Evolutionary conservation across 2,888 invertebrate genomes (phyloP).

Genomic region (Clistopyga incitator): DNA sequence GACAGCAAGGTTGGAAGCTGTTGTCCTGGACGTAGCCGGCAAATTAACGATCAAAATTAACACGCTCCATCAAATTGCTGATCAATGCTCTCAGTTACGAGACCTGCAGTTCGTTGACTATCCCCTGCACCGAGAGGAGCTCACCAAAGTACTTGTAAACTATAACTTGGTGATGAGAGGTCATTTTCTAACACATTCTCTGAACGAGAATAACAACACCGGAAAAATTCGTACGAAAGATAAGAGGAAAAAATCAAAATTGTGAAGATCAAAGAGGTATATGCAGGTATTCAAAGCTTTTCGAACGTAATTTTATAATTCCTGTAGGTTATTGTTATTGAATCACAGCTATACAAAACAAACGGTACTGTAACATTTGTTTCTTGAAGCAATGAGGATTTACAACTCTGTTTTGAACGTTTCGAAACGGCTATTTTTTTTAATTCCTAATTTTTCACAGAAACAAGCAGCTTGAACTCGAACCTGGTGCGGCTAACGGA

Average conservation of each 20-base stretch:
- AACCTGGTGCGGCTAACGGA: too few relatives aligned
- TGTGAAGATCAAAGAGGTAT: not conserved
- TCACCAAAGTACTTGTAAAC: not conserved
- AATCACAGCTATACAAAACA: too few relatives aligned
- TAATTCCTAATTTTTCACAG: too few relatives aligned
- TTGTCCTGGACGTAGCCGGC: not conserved
- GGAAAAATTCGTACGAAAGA: not conserved
- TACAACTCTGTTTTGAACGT: too few relatives aligned
- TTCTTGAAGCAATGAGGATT: too few relatives aligned
- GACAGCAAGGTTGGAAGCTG: not conserved
- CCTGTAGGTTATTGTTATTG: too few relatives aligned
- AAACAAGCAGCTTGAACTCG: too few relatives aligned
- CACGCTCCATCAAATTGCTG: not conserved
- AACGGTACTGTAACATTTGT: too few relatives aligned
- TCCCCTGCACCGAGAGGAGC: not conserved
- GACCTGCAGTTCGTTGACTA: not conserved
- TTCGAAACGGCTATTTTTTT: too few relatives aligned
- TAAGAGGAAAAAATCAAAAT: not conserved
- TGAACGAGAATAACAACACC: not conserved
- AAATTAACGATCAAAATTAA: constrained; percentile 1
- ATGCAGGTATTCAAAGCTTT: too few relatives aligned
- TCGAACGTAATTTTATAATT: too few relatives aligned
- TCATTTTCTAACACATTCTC: not conserved
- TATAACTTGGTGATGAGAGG: not conserved
- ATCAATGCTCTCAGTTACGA: not conserved